A percentile compares a stretch with the other conserved stretches of the same genome.
These are phyloP conservation scores for Menura novaehollandiae DNA, from an alignment of 2,113 vertebrate genomes.

Conservation along the genomic window DNA sequence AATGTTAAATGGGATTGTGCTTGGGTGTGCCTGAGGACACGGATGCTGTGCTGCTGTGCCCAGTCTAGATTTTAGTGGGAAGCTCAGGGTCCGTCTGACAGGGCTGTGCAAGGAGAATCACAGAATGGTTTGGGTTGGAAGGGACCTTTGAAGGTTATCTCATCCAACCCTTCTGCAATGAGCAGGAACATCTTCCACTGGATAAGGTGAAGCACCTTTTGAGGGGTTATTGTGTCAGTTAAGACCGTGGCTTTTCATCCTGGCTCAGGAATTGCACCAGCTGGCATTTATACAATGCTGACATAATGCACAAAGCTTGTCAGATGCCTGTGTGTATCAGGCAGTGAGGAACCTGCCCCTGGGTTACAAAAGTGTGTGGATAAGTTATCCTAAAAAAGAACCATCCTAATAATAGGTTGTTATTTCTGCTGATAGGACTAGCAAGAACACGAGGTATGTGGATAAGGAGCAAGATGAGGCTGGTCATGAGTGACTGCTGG, in stretches of 20 bases:
- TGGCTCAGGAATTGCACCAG: not conserved
- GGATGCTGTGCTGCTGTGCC: not conserved
- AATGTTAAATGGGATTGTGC: accelerated
- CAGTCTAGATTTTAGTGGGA: not conserved
- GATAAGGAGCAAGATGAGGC: not conserved
- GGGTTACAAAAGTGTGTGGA: not conserved
- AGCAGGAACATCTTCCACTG: not conserved
- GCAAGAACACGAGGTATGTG: not conserved
- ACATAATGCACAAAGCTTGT: not conserved
- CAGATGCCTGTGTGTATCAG: not conserved
- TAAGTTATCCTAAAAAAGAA: not conserved
- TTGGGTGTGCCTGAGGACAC: not conserved
- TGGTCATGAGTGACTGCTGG: not conserved
- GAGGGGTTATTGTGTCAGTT: accelerated
- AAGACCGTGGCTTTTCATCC: not conserved
- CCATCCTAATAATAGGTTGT: constrained; percentile 2
- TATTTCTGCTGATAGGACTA: not conserved
- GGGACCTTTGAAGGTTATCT: not conserved
- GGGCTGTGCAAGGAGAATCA: not conserved
- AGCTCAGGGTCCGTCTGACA: accelerated
- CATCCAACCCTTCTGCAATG: not conserved
- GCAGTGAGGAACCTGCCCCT: not conserved
- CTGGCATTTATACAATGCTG: not conserved
- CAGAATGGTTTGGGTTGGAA: not conserved
- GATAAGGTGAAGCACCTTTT: not conserved